phyloP scores from a whole-genome alignment of 2,113 vertebrate species.

The Galeopterus variegatus region DNA sequence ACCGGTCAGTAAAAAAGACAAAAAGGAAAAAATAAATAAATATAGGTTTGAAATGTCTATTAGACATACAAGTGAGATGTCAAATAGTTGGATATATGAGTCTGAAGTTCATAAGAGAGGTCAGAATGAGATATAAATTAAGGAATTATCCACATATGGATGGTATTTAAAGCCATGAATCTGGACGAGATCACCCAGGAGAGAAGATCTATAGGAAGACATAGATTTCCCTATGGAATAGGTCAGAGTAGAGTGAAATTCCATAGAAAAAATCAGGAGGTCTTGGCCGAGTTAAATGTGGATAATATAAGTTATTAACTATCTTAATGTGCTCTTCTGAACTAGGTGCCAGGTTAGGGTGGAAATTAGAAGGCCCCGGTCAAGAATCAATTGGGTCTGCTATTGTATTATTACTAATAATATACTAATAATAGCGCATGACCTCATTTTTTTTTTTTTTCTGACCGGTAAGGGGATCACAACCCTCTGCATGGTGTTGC shows the following conservation, averaged over 20 bases:
- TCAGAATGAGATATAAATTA: conserved; percentile 24
- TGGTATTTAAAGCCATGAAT: not conserved
- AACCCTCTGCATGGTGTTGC: no score
- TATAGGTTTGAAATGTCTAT: not conserved
- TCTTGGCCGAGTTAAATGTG: conserved; percentile 44
- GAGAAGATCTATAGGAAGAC: not conserved
- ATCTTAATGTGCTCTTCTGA: conserved; percentile 25
- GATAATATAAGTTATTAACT: not conserved
- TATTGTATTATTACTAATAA: not conserved
- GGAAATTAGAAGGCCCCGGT: conserved; percentile 6
- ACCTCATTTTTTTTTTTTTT: not conserved
- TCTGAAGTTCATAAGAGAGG: not conserved
- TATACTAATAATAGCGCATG: not conserved
- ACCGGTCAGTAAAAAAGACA: no score
- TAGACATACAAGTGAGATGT: not conserved
- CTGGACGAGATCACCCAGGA: not conserved
- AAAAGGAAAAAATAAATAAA: no score
- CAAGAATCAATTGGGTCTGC: not conserved
- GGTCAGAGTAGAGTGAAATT: conserved; percentile 18
- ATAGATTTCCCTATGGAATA: not conserved
- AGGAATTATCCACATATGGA: not conserved
- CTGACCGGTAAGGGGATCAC: no score
- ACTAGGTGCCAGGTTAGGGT: not conserved
- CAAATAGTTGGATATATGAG: not conserved
- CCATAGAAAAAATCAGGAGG: not conserved